Base-by-base conservation (phyloP, 2,888 invertebrate species). In the Gymnoscelis rufifasciata region DNA sequence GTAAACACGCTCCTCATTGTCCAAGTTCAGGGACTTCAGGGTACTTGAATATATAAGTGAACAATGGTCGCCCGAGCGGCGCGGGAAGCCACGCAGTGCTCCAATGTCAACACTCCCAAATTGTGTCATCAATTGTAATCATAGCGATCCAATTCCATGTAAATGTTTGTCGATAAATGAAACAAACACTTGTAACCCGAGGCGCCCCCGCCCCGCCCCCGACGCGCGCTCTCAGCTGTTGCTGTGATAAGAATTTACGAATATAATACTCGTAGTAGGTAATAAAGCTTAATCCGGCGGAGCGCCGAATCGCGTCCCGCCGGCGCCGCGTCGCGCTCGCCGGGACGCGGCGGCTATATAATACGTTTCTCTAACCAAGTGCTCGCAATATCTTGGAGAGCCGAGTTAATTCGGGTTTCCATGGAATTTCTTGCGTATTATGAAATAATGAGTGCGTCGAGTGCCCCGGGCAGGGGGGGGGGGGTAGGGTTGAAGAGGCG, bases 241-340 rank as follows among this genome's bases (percentile, higher is more conserved):
- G 12, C 28, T 27, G 29, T n/a, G 15, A 30, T 29, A 13, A 36
- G 10, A 40, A 43, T 44, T 47, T 45, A 46, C 45, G 39, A 46
- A 48, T 28, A 48, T 39, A 48, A 45, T n/a, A n/a, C n/a, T n/a
- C n/a, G n/a, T n/a, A n/a, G n/a, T n/a, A 42, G 40, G 33, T 40
- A 40, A 30, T 52, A 52, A 45, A 37, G 14, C 29, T 37, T 46
- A 43, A 48, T 30, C 35, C 42, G 45, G 48, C 46, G 45, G 45
- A 43, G 12, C 11, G 39, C 27, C 14, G 43, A 36, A 15, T 37
- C 29, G 23, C 27, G n/a, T 27, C 13, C 38, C 12, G 43, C 15
- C 43, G 31, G 8, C 19, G 13, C 3, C 35, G 43, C 29, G 11
- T 10, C 13, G 38, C 10, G 6, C 43, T n/a, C 1, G 8, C 1